These are phyloP conservation scores for Acanthopagrus latus DNA, from an alignment of 2,797 vertebrate species.

Conservation along the genomic window DNA sequence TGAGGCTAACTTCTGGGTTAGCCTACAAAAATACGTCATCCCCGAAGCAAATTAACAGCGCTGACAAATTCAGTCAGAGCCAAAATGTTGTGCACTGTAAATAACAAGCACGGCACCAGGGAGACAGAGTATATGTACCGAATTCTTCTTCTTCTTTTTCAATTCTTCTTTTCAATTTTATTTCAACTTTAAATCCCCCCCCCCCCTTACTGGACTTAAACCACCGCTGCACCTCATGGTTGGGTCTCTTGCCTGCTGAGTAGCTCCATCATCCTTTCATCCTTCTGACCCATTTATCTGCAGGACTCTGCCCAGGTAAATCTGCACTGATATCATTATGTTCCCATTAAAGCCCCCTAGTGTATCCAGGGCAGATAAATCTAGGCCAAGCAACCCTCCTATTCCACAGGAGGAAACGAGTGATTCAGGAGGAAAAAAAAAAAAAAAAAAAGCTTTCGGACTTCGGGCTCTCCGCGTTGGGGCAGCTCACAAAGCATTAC, in stretches of 20 bases:
- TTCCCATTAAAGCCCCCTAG: constrained; percentile 75
- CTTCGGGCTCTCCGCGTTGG: constrained; percentile 15
- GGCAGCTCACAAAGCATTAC: constrained; percentile 47
- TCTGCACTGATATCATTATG: constrained; percentile 81
- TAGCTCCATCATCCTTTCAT: constrained; percentile 68
- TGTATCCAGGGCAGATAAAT: constrained; percentile 78
- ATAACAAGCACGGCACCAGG: not conserved
- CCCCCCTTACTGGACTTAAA: not conserved
- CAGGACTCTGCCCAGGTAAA: constrained; percentile 77
- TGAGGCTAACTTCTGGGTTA: no score
- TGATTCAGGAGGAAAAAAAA: constrained; percentile 17
- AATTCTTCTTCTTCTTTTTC: not conserved
- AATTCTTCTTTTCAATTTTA: no score
- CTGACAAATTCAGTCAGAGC: not conserved
- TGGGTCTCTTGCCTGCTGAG: constrained; percentile 58
- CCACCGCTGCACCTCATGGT: not conserved
- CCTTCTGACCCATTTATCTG: constrained; percentile 77
- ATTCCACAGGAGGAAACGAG: constrained; percentile 30
- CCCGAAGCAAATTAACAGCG: not conserved
- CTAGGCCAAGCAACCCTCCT: constrained; percentile 78
- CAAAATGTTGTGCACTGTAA: no score
- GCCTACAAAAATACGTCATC: no score
- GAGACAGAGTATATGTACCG: not conserved
- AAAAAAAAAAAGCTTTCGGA: constrained; percentile 43
- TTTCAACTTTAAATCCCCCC: constrained; percentile 13